These are phyloP conservation scores for Oncopodura yosiiana DNA, from an alignment of 1,140 invertebrate genomes.

Conservation along the genomic window DNA sequence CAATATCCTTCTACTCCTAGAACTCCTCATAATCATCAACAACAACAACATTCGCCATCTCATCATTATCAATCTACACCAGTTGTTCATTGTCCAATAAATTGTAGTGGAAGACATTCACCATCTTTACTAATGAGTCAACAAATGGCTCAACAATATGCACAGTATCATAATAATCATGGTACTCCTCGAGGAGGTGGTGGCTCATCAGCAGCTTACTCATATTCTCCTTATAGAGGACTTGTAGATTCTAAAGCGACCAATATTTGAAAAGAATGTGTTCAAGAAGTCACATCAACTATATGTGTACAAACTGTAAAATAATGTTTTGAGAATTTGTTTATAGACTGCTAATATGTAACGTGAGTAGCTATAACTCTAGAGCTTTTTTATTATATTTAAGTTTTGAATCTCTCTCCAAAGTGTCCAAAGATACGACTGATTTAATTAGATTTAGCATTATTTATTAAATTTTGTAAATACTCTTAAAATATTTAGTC, in stretches of 20 bases:
- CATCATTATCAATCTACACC: constrained; percentile 34
- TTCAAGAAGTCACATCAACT: no score
- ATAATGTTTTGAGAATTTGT: no score
- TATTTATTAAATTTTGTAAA: no score
- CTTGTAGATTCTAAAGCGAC: constrained; percentile 33
- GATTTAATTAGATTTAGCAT: no score
- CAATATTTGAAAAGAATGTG: constrained; percentile 32
- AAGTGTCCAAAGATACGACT: no score
- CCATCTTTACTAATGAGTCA: constrained; percentile 10
- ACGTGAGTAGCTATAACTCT: no score
- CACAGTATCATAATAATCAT: constrained; percentile 23
- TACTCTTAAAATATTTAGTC: no score
- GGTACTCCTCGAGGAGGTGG: neutral
- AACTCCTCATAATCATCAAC: constrained; percentile 16
- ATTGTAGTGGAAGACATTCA: constrained; percentile 20
- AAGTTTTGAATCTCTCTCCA: no score
- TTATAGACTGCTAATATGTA: no score
- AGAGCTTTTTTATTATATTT: no score
- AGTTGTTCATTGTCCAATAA: constrained; percentile 34
- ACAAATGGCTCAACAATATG: neutral
- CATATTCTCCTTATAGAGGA: constrained; percentile 29
- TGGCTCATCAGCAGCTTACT: constrained; percentile 6
- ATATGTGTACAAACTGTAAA: no score
- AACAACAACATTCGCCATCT: constrained; percentile 25
- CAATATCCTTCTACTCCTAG: constrained; percentile 13